Base-by-base conservation (phyloP, 2,113 vertebrate species). In the Leptobrachium ailaonicum region DNA sequence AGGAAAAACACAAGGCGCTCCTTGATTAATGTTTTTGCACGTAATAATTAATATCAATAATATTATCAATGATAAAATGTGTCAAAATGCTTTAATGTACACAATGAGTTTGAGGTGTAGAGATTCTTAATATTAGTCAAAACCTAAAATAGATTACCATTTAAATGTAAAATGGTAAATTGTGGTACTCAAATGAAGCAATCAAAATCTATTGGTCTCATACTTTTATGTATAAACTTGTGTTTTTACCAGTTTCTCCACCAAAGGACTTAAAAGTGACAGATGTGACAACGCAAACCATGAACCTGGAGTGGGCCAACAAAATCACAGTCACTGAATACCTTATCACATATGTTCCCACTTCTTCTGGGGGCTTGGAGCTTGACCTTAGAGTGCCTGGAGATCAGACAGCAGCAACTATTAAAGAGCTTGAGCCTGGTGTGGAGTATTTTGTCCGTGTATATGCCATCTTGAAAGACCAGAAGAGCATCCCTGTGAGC, bases 361-460 rank as follows among this genome's bases (percentile, higher is more conserved):
- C 97, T 0, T 85, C 93, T 0, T 86, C 80, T 0, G 96, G 94
- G 1, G 97, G 98, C 75, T 87, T 99, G 80, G 95, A 98, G 82
- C 87, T 99, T 86, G 92, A 99, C 77, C 92, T 97, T 85, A 89
- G 89, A 0, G 98, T 99, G 1, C 91, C 96, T 7, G 97, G 98
- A 40, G 93, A 98, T 86, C 90, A 93, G 84, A 94, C 94, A 1
- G 88, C 88, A 2, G 88, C 97, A 85, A 97, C 94, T 11, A 90
- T 99, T 77, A 88, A 45, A 1, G 97, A 98, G 82, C 89, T 99
- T 43, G 98, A 99, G 85, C 98, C 98, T 0, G 96, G 98, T 0
- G 93, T 99, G 3, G 98, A 99, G 84, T 99, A 99, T 66, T 93
- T 99, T 2, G 95, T 99, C 86, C 97, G 93, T 0, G 98, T 99